Evolutionary conservation across 2,113 vertebrate genomes (phyloP).

Genomic region (Elanus axillaris): DNA sequence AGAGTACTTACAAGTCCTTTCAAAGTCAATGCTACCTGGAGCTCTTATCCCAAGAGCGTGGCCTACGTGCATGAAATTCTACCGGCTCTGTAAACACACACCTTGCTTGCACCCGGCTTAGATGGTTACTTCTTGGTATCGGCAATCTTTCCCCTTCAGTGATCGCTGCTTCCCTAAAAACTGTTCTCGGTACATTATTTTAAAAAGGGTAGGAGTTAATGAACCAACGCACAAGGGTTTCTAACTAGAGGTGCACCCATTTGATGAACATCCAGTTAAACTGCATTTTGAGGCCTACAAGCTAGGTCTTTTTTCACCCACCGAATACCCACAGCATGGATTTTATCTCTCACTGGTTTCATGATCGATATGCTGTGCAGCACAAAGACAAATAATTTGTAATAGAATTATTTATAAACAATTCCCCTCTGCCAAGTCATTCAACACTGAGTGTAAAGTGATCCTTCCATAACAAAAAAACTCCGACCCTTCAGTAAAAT

Average conservation of each 20-base stretch:
- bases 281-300: background rate
- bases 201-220: background rate
- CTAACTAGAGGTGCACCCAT: background rate
- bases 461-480: background rate
- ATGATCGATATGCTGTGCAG: background rate
- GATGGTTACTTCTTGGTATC: background rate
- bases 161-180: background rate
- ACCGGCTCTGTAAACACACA: background rate
- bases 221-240: background rate
- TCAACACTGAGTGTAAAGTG: background rate
- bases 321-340: background rate
- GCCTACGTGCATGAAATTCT: background rate
- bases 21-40: background rate
- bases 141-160: background rate
- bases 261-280: background rate
- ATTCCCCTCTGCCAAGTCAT: slow-evolving; percentile 9
- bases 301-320: background rate
- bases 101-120: background rate
- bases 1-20: background rate
- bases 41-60: background rate
- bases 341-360: background rate
- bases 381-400: background rate
- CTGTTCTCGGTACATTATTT: background rate
- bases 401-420: slow-evolving; percentile 32
- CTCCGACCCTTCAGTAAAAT: background rate